Percentiles rank a stretch among this genome's conserved stretches.
Evolutionary conservation across 2,113 vertebrate species (phyloP).

Genomic region (Meriones unguiculatus): DNA sequence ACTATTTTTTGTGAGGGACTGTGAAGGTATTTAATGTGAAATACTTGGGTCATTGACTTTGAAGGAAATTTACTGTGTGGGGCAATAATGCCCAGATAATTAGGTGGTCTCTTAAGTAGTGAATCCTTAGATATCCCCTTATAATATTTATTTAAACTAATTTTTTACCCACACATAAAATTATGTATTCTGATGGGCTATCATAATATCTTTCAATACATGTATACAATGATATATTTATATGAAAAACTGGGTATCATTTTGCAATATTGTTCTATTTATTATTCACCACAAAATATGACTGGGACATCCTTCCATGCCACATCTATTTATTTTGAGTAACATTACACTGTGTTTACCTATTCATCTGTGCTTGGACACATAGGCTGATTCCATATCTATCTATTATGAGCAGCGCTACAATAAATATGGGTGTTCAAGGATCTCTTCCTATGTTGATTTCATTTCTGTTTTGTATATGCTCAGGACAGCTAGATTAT

Average conservation of each 20-base stretch:
- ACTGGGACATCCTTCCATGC: neutral
- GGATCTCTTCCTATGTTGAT: neutral
- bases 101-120: neutral
- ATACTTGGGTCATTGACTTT: neutral
- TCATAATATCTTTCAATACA: neutral
- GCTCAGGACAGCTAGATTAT: neutral
- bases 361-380: neutral
- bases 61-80: neutral
- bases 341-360: neutral
- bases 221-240: neutral
- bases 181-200: neutral
- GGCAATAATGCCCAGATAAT: neutral
- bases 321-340: neutral
- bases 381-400: neutral
- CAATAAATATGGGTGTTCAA: neutral
- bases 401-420: neutral
- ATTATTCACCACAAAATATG: neutral
- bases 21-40: neutral
- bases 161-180: neutral
- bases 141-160: neutral
- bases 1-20: neutral
- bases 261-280: neutral
- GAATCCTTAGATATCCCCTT: neutral
- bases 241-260: neutral
- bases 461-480: neutral